Evolutionary conservation across 2,888 invertebrate genomes (phyloP), one percentile per base, ranked within the genome.

Genomic region (Eilema depressum): DNA sequence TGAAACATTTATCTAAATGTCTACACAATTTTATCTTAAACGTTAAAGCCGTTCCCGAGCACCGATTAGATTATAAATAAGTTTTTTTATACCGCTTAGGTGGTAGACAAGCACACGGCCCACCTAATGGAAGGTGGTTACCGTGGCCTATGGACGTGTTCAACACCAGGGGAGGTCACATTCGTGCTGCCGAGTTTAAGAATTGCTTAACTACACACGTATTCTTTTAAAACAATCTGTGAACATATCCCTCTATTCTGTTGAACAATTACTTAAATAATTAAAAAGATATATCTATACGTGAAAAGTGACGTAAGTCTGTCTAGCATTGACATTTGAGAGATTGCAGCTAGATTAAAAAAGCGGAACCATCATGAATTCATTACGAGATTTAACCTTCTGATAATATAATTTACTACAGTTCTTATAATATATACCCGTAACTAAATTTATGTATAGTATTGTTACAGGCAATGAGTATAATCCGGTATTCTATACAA

Each of bases 311-410:
- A 53, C 53, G 53, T 53, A 53, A 53, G n/a, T n/a, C 53, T 53
- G 2, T 53, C n/a, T 53, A 53, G 53, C 53, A 53, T 53, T 53
- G 53, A 53, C 53, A 53, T 53, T 53, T 53, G 53, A n/a, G 47
- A 47, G 53, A 53, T 53, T 53, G n/a, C 53, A 53, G 53, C n/a
- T 53, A 53, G 53, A 53, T 53, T 17, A 53, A 53, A 53, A 53
- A 53, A 53, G 53, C 53, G 53, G 53, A 53, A 53, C 53, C 53
- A 8, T 53, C 53, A 17, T 53, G 53, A 53, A 53, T 53, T 53
- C 20, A 10, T 53, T 53, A 53, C 20, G 53, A 53, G 53, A 53
- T 53, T n/a, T 53, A 53, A 53, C 53, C 53, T 53, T n/a, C 53
- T 53, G 53, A 53, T 53, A 53, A 53, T 53, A 53, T 53, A 53